A percentile compares a stretch with the other conserved stretches of the same genome.
phyloP scores from a whole-genome alignment of 2,888 invertebrate species.

The Metellina segmentata region DNA sequence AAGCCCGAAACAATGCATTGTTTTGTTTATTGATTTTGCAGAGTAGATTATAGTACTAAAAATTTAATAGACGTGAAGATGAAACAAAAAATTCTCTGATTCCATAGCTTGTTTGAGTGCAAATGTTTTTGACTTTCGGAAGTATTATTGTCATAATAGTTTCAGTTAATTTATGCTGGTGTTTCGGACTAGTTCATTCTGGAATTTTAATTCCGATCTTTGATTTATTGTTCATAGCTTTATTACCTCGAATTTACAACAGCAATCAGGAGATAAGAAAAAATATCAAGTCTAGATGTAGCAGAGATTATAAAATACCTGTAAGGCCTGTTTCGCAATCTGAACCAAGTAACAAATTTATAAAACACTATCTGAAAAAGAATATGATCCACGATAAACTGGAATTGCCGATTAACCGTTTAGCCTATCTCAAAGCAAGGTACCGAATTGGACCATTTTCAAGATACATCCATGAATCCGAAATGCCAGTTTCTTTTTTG shows the following conservation, averaged over 20 bases:
- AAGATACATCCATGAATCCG: neutral
- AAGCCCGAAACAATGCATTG: too few relatives aligned
- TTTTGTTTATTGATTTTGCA: too few relatives aligned
- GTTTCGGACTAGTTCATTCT: neutral
- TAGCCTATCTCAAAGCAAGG: slow-evolving; percentile 40
- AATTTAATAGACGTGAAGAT: too few relatives aligned
- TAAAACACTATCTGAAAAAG: slow-evolving; percentile 8
- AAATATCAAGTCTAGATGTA: neutral
- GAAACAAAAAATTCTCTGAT: too few relatives aligned
- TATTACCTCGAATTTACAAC: neutral
- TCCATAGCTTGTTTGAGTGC: too few relatives aligned
- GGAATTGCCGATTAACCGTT: slow-evolving; percentile 39
- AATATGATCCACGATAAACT: neutral
- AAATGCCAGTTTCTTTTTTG: slow-evolving; percentile 2
- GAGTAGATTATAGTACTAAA: too few relatives aligned
- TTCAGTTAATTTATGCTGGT: slow-evolving; percentile 14
- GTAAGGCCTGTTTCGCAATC: neutral
- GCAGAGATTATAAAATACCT: neutral
- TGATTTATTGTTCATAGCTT: neutral
- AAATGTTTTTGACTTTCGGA: neutral
- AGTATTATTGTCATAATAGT: neutral
- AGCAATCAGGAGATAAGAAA: neutral
- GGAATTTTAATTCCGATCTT: neutral
- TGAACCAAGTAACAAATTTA: neutral
- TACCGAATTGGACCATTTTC: slow-evolving; percentile 39